phyloP scores from a whole-genome alignment of 1,140 invertebrate genomes.

The Drosophila nannoptera region DNA sequence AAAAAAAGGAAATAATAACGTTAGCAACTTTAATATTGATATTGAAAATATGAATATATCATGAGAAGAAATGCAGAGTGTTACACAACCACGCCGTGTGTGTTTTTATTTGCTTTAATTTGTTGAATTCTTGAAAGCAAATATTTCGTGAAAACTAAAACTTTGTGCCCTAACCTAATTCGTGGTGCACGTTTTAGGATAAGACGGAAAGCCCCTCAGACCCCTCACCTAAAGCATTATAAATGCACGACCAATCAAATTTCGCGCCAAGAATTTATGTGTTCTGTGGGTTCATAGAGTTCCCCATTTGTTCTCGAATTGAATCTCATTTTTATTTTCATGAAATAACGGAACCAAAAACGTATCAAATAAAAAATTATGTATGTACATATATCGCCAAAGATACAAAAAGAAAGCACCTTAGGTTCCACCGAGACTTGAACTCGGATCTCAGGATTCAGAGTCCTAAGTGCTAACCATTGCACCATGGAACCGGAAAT shows the following conservation, averaged over 20 bases:
- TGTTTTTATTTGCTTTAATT: conserved; percentile 34
- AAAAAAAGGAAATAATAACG: conserved; percentile 29
- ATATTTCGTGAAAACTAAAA: conserved; percentile 46
- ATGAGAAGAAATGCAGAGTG: conserved; percentile 20
- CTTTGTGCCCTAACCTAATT: conserved; percentile 45
- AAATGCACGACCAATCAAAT: neutral
- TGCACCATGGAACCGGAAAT: conserved; percentile 88
- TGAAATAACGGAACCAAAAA: no score
- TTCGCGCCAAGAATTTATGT: conserved; percentile 14
- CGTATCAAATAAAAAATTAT: neutral
- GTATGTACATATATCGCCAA: neutral
- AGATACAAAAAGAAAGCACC: no score
- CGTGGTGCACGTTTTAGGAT: conserved; percentile 42
- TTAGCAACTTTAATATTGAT: conserved; percentile 18
- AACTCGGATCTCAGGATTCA: conserved; percentile 94
- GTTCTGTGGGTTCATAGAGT: neutral
- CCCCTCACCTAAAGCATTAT: neutral
- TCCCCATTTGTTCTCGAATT: conserved; percentile 45
- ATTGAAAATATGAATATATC: conserved; percentile 22
- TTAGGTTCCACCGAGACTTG: conserved; percentile 86
- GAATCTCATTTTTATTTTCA: neutral
- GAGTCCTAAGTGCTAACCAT: conserved; percentile 95
- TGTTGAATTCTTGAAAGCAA: conserved; percentile 23
- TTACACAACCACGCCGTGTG: conserved; percentile 15
- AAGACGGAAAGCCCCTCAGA: conserved; percentile 1